Evolutionary conservation across 1,140 invertebrate genomes (phyloP).

Genomic region (Melanaphis sacchari): DNA sequence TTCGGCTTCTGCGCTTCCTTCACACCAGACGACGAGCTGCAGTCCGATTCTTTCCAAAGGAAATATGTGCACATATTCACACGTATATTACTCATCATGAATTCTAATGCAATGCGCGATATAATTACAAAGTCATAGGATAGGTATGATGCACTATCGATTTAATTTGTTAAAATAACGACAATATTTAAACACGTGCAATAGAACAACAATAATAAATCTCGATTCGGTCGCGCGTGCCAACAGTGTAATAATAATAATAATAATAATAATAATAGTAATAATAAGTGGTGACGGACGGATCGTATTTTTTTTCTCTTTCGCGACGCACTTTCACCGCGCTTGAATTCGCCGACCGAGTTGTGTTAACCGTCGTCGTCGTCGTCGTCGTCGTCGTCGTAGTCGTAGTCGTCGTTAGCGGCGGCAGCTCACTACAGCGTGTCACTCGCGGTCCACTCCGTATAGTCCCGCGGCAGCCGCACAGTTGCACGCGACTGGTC

Average conservation of each 20-base stretch:
- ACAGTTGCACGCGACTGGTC: neutral
- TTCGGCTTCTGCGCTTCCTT: neutral
- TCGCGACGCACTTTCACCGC: constrained; percentile 43
- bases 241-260: neutral
- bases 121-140: too few species aligned
- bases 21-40: neutral
- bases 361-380: neutral
- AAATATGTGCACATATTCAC: too few species aligned
- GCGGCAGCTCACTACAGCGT: neutral
- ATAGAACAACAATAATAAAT: neutral
- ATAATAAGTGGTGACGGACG: neutral
- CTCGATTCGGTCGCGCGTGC: neutral
- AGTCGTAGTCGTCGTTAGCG: neutral
- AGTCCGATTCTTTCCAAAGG: too few species aligned
- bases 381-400: neutral
- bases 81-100: too few species aligned
- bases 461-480: neutral
- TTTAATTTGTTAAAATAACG: too few species aligned
- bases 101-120: too few species aligned
- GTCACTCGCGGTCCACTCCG: constrained; percentile 12
- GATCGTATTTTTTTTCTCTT: neutral
- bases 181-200: too few species aligned
- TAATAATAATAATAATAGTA: too few species aligned
- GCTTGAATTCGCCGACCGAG: neutral
- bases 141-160: too few species aligned